Conservation (phyloP, 2,113 vertebrate genomes). For the Tretioscincus oriximinensis region DNA sequence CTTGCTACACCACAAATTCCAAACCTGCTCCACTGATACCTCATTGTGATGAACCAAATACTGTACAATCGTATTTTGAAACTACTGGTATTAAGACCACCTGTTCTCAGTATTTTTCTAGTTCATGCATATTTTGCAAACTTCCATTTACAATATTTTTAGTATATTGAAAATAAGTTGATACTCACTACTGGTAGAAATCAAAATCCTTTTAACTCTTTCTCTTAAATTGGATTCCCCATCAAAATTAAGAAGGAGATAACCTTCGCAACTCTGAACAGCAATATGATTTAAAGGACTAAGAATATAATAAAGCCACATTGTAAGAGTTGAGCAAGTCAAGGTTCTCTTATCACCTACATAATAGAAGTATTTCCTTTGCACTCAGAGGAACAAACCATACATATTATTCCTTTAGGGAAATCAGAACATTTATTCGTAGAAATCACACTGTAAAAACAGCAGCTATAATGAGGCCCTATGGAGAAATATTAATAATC, state of each 20-base stretch:
- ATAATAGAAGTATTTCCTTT: constrained; percentile 33
- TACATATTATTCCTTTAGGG: constrained; percentile 56
- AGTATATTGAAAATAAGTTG: constrained; percentile 14
- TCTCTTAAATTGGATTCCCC: too few relatives aligned
- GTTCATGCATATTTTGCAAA: not conserved
- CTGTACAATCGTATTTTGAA: not conserved
- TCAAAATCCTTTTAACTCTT: not conserved
- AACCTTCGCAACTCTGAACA: too few relatives aligned
- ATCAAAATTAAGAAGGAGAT: too few relatives aligned
- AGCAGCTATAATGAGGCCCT: constrained; percentile 52
- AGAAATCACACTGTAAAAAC: constrained; percentile 56
- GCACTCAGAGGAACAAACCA: constrained; percentile 32
- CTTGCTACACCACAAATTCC: not conserved
- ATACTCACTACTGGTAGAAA: not conserved
- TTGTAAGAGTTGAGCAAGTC: constrained; percentile 26
- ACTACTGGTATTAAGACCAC: not conserved
- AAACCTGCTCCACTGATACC: not conserved
- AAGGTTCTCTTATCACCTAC: constrained; percentile 48
- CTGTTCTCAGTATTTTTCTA: not conserved
- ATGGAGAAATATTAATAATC: constrained; percentile 58
- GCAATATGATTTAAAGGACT: too few relatives aligned
- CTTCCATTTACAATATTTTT: not conserved
- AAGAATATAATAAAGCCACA: not conserved
- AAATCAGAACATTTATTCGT: constrained; percentile 56
- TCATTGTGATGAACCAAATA: too few relatives aligned